Conservation (phyloP, 2,797 vertebrate genomes). For the Silurus aristotelis region DNA sequence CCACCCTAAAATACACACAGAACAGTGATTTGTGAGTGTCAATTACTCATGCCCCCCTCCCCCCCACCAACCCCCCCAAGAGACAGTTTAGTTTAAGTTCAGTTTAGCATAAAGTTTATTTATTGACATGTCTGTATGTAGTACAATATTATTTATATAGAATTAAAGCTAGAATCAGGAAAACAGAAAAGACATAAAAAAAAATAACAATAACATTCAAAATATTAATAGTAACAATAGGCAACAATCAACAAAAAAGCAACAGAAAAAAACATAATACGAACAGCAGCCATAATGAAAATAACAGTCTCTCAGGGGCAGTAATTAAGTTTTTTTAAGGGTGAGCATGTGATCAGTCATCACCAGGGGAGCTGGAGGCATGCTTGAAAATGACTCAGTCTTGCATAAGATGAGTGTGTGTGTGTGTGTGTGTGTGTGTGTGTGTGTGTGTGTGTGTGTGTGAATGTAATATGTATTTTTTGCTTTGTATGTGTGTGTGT, state of each 20-base stretch:
- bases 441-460: background rate
- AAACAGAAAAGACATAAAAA: background rate
- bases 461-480: no score
- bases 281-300: background rate
- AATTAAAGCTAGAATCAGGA: background rate
- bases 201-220: background rate
- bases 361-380: background rate
- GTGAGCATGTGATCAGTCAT: conserved; percentile 19
- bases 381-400: conserved; percentile 7
- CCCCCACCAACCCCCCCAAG: no score
- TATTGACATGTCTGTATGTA: background rate
- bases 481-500: no score
- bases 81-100: no score
- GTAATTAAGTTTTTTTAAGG: background rate
- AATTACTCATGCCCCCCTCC: conserved; percentile 1
- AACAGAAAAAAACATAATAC: background rate
- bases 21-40: conserved; percentile 26
- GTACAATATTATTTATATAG: background rate
- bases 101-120: background rate
- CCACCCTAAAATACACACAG: conserved; percentile 77
- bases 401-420: background rate
- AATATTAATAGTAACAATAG: background rate
- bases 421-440: background rate
- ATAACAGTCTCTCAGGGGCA: conserved; percentile 10
- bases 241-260: background rate